Evolutionary conservation across 2,888 invertebrate species (phyloP).

Genomic region (Sthenelais limicola): DNA sequence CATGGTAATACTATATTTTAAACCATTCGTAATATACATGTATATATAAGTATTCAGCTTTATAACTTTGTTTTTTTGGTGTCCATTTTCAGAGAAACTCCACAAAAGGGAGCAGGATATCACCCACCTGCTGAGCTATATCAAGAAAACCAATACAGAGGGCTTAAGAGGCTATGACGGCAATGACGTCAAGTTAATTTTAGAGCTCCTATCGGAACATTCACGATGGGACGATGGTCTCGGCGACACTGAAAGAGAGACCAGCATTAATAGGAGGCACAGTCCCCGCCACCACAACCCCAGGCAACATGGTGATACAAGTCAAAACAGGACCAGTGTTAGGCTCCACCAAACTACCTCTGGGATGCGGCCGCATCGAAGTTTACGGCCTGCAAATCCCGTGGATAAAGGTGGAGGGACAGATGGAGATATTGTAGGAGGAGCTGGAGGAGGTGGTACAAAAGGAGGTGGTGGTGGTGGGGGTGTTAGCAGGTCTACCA

Average conservation of each 20-base stretch:
- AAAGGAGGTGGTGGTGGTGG: not conserved
- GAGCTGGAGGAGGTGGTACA: not conserved
- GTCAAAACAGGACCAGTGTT: not conserved
- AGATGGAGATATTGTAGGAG: not conserved
- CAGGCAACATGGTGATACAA: not conserved
- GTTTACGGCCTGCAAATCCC: not conserved
- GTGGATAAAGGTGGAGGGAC: not conserved
- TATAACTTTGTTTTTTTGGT: not conserved
- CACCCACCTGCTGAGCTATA: slow-evolving; percentile 46
- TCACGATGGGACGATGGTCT: slow-evolving; percentile 14
- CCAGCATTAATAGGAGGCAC: not conserved
- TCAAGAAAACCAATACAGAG: slow-evolving; percentile 41
- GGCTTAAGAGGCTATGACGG: slow-evolving; percentile 48
- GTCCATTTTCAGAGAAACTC: slow-evolving; percentile 46
- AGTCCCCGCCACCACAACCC: not conserved
- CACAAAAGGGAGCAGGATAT: slow-evolving; percentile 47
- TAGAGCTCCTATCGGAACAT: slow-evolving; percentile 44
- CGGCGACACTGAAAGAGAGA: slow-evolving; percentile 4
- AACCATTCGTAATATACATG: not conserved
- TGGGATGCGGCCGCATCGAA: slow-evolving; percentile 13
- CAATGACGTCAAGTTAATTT: slow-evolving; percentile 46
- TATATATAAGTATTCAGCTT: not conserved
- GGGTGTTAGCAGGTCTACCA: not conserved
- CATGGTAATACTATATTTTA: too few relatives aligned
- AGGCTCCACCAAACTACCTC: slow-evolving; percentile 7